phyloP scores from a whole-genome alignment of 2,797 vertebrate genomes.

The Gambelia wislizenii region DNA sequence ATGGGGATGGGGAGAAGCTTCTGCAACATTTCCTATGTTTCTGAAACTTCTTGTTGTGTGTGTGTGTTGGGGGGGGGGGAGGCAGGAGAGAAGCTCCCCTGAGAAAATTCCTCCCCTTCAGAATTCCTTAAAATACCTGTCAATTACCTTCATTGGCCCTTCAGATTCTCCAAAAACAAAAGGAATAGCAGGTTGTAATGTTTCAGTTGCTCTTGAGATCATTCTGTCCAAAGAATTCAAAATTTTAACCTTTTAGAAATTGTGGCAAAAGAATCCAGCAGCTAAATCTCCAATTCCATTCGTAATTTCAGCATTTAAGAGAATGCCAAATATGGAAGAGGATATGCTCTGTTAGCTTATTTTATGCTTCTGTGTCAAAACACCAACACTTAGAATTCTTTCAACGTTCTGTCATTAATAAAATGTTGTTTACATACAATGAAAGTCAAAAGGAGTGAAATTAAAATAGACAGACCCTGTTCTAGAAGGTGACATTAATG shows the following conservation, averaged over 20 bases:
- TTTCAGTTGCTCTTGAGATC: neutral
- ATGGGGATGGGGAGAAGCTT: neutral
- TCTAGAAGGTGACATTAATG: slow-evolving; percentile 68
- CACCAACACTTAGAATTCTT: slow-evolving; percentile 60
- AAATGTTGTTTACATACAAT: slow-evolving; percentile 69
- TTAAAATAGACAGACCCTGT: slow-evolving; percentile 55
- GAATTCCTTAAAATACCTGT: neutral
- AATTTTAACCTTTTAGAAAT: neutral
- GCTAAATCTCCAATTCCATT: neutral
- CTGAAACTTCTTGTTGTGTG: neutral
- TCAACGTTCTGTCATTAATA: slow-evolving; percentile 67
- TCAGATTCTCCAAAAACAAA: neutral
- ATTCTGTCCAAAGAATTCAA: too few species aligned
- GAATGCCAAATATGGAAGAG: neutral
- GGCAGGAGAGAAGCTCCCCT: too few species aligned
- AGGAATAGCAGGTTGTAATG: neutral
- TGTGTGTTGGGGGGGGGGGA: too few species aligned
- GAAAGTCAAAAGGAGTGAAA: slow-evolving; percentile 56
- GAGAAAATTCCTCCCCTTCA: neutral
- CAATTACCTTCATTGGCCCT: neutral
- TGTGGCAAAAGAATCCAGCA: neutral
- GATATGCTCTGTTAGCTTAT: neutral
- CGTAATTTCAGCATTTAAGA: neutral
- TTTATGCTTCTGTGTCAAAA: slow-evolving; percentile 9
- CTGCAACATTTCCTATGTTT: neutral